Conservation (phyloP, 1,140 invertebrate genomes). For the Agrilus planipennis region DNA sequence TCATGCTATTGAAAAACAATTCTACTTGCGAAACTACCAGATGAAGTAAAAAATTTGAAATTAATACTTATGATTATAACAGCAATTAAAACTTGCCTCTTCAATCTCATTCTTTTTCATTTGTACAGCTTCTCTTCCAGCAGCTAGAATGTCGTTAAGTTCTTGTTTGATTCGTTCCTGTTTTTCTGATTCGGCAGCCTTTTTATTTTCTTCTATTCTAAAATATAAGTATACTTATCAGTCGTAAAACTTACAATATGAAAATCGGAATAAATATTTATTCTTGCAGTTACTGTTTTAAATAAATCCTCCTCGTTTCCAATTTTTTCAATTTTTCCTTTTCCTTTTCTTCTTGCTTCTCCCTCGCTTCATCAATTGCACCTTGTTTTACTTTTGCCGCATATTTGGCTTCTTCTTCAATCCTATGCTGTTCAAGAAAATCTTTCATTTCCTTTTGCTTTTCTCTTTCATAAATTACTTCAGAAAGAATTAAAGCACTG, state of each 20-base stretch:
- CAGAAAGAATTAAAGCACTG: conserved; percentile 18
- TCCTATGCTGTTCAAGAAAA: conserved; percentile 16
- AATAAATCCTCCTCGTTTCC: background rate
- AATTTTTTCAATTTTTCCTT: conserved; percentile 9
- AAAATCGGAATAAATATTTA: background rate
- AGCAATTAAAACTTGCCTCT: conserved; percentile 17
- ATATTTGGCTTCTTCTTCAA: conserved; percentile 12
- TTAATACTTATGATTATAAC: too few species aligned
- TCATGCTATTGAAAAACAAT: too few species aligned
- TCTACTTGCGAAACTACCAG: too few species aligned
- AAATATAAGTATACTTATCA: conserved; percentile 2
- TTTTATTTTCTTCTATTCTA: conserved; percentile 12
- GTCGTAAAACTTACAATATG: too few species aligned
- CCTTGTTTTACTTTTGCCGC: conserved; percentile 12
- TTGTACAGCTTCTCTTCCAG: conserved; percentile 14
- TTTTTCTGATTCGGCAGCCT: conserved; percentile 6
- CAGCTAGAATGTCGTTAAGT: conserved; percentile 21
- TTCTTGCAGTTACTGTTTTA: conserved; percentile 8
- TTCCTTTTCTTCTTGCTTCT: conserved; percentile 13
- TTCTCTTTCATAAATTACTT: conserved; percentile 19
- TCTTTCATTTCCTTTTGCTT: conserved; percentile 22
- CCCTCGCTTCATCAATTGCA: conserved; percentile 9
- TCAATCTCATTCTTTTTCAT: conserved; percentile 30
- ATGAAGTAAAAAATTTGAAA: too few species aligned
- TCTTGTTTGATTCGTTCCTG: conserved; percentile 19